Conservation (phyloP, 2,797 vertebrate genomes). For the Enteromius treurensis region DNA sequence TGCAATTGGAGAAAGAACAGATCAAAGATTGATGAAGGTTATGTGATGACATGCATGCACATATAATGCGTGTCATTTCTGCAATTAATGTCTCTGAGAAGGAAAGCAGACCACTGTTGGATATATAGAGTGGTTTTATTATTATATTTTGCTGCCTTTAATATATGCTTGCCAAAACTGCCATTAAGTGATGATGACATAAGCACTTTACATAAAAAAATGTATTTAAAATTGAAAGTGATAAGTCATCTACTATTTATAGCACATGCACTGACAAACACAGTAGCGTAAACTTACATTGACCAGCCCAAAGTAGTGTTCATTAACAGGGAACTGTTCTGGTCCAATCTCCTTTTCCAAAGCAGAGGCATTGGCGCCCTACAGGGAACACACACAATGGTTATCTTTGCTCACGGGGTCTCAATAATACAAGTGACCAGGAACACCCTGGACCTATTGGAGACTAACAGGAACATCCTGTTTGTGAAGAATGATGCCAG, state of each 20-base stretch:
- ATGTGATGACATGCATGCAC: conserved; percentile 9
- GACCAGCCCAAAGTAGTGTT: conserved; percentile 98
- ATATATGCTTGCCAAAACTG: conserved; percentile 5
- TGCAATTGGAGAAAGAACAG: conserved; percentile 51
- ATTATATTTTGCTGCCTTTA: not conserved
- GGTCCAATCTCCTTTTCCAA: conserved; percentile 99
- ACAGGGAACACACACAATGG: conserved; percentile 34
- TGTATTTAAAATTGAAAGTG: not conserved
- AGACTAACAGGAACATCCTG: conserved; percentile 51
- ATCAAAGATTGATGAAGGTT: conserved; percentile 12
- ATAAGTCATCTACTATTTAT: conserved; percentile 40
- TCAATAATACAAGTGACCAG: conserved; percentile 25
- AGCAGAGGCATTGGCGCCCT: conserved; percentile 99
- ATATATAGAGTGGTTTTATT: not conserved
- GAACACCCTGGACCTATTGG: conserved; percentile 20
- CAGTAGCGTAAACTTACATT: conserved; percentile 83
- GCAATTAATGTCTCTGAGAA: not conserved
- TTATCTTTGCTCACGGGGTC: conserved; percentile 16
- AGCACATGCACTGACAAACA: conserved; percentile 14
- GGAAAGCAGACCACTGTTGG: not conserved
- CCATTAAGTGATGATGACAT: not conserved
- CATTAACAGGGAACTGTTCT: conserved; percentile 98
- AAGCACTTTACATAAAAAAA: not conserved
- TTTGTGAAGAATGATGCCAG: conserved; percentile 30
- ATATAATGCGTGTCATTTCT: not conserved